A percentile compares a stretch with the other conserved stretches of the same genome.
These are phyloP conservation scores for Drosophila sechellia DNA, from an alignment of 1,140 invertebrate species.

Conservation along the genomic window DNA sequence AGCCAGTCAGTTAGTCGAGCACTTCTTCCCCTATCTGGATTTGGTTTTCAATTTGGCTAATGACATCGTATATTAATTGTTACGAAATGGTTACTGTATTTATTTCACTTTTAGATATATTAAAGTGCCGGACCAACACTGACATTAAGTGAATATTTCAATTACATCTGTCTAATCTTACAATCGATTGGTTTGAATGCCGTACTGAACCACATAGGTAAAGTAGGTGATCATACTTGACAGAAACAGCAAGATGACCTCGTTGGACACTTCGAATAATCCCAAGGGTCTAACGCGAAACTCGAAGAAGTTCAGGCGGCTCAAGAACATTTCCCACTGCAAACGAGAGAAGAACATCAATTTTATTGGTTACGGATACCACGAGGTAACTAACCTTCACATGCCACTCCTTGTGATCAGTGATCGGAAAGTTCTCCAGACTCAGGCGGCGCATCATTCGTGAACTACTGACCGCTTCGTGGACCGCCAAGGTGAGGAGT, in stretches of 20 bases:
- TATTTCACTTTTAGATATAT: too few relatives aligned
- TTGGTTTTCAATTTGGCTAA: slow-evolving; percentile 11
- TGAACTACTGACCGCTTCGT: slow-evolving; percentile 60
- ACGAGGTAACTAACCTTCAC: slow-evolving; percentile 18
- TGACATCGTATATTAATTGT: background rate
- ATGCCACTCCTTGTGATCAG: slow-evolving; percentile 55
- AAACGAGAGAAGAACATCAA: background rate
- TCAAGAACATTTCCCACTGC: slow-evolving; percentile 68
- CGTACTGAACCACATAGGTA: slow-evolving; percentile 60
- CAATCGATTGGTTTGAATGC: slow-evolving; percentile 53
- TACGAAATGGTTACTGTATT: too few relatives aligned
- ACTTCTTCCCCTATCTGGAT: slow-evolving; percentile 14
- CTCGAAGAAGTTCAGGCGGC: slow-evolving; percentile 54
- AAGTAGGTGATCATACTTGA: slow-evolving; percentile 67
- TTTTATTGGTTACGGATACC: background rate
- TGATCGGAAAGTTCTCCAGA: slow-evolving; percentile 57
- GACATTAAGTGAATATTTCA: background rate
- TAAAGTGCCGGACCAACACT: background rate
- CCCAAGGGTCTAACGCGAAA: slow-evolving; percentile 62
- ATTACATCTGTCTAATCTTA: background rate
- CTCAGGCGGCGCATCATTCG: slow-evolving; percentile 36
- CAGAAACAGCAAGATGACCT: slow-evolving; percentile 60
- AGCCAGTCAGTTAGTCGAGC: background rate
- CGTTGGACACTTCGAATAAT: slow-evolving; percentile 65
- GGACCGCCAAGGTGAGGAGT: slow-evolving; percentile 57